Evolutionary conservation across 1,140 invertebrate species (phyloP), one percentile per base, ranked within the genome.

Genomic region (Acyrthosiphon pisum): DNA sequence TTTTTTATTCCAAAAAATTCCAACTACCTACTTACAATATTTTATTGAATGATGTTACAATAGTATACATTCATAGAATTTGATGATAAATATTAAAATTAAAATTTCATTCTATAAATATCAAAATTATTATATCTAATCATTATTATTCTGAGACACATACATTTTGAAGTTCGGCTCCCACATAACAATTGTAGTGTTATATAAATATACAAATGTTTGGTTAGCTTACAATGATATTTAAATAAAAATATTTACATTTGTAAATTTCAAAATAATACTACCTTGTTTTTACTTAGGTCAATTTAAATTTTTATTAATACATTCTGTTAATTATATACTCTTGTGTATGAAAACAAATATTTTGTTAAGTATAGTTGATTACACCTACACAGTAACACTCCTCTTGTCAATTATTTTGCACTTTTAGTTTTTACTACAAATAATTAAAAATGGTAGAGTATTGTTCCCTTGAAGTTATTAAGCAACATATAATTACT

Each of bases 391-490:
- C 53, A 44, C 46, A 30, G 26, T 90, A 26, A 44, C 89, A 90
- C 88, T 30, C 89, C 89, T 90, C 26, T 90, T 44, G 6, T 68
- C 56, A 90, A 60, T 68, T 90, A 90, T 44, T 68, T 18, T 41
- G 9, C 37, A n/a, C 44, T 89, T 89, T 26, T 30, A 68, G 22
- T 60, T 50, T 89, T 89, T 53, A 89, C 88, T 41, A 56, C 22
- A 56, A 89, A 68, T 90, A 90, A 68, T 68, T 90, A n/a, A 68
- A 90, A 90, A 68, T 7, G 7, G 6, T 90, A 20, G 22, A 90
- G 26, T 90, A 92, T 83, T 84, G 35, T 92, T n/a, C 23, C 91
- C 91, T 93, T 93, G 76, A 93, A 93, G 48, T 84, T 83, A 83
- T 92, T 90, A 90, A 90, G 53, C 9, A 44, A 90, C 56, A 44